These are phyloP conservation scores for Trachelus iudaicus DNA, from an alignment of 2,888 invertebrate species.

Conservation along the genomic window DNA sequence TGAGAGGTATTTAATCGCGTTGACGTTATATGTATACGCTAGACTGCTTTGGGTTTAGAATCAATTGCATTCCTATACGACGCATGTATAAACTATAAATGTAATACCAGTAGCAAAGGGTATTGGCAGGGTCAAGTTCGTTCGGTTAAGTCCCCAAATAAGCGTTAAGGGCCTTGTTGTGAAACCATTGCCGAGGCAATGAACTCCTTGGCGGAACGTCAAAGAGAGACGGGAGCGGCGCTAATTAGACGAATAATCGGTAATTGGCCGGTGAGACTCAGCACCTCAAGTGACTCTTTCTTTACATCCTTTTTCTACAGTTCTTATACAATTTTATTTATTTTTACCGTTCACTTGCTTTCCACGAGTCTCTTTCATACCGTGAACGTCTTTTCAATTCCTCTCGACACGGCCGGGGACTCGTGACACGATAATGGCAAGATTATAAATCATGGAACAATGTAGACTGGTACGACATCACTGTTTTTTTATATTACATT, in stretches of 20 bases:
- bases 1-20: background rate
- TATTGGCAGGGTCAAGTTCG: background rate
- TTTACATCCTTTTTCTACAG: background rate
- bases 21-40: background rate
- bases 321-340: background rate
- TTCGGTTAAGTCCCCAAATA: background rate
- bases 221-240: background rate
- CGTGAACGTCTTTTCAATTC: background rate
- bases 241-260: background rate
- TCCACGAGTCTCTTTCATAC: background rate
- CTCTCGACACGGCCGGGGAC: background rate
- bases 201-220: background rate
- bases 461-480: slow-evolving; percentile 11
- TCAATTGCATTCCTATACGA: background rate
- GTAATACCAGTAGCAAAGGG: background rate
- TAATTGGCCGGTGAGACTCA: background rate
- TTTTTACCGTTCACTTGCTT: background rate
- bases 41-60: background rate
- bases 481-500: background rate
- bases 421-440: slow-evolving; percentile 37
- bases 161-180: background rate
- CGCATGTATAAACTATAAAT: background rate
- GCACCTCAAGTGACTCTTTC: background rate
- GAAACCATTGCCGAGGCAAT: background rate
- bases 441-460: slow-evolving; percentile 50